These are phyloP conservation scores for Pheosia tremula DNA, from an alignment of 2,888 invertebrate genomes.

Conservation along the genomic window DNA sequence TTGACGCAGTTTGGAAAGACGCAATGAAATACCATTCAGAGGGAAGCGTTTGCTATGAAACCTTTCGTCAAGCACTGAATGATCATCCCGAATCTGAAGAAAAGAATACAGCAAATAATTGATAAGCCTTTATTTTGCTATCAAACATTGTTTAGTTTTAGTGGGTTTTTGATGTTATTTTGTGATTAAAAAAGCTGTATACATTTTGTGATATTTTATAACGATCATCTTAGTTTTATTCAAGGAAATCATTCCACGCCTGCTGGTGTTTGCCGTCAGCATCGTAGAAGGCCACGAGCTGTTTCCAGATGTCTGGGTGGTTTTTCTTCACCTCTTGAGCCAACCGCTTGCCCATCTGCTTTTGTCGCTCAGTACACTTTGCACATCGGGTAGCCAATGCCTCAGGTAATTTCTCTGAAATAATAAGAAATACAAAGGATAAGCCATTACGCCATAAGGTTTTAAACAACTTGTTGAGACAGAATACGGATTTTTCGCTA, in stretches of 20 bases:
- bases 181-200: not conserved
- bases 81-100: constrained; percentile 21
- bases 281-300: constrained; percentile 83
- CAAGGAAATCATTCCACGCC: constrained; percentile 64
- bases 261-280: constrained; percentile 83
- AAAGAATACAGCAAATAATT: constrained; percentile 16
- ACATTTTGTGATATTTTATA: not conserved
- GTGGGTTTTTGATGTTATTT: constrained; percentile 6
- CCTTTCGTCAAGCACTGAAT: constrained; percentile 68
- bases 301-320: constrained; percentile 81
- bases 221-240: not conserved
- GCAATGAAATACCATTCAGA: constrained; percentile 77
- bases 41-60: constrained; percentile 82
- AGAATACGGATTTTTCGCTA: too few species aligned
- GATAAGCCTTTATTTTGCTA: constrained; percentile 18
- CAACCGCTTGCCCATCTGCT: constrained; percentile 85
- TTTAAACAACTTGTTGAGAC: too few species aligned
- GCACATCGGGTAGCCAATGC: constrained; percentile 87
- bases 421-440: constrained; percentile 5
- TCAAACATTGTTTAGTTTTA: constrained; percentile 2
- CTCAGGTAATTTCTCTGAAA: constrained; percentile 88
- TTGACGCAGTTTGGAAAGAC: constrained; percentile 77
- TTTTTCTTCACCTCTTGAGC: constrained; percentile 83
- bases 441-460: too few species aligned
- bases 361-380: constrained; percentile 89